Evolutionary conservation across 2,113 vertebrate species (phyloP), one percentile per base, ranked within the genome.

Genomic region (Nothocercus nigrocapillus): DNA sequence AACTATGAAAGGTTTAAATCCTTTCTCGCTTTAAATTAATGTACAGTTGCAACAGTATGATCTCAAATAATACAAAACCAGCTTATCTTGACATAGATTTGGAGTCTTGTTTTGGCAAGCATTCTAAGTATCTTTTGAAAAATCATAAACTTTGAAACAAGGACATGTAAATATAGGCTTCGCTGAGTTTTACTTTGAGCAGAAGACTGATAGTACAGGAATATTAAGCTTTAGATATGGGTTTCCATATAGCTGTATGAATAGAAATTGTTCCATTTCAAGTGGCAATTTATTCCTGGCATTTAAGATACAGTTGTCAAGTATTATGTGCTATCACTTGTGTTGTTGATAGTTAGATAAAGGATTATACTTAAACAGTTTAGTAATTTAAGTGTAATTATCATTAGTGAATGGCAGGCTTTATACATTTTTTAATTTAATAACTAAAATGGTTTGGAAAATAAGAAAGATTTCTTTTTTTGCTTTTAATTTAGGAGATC

Each of bases 91-190:
- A 36, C 24, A 28, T 16, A 63, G 28, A 86, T 82, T 67, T 70
- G 34, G 56, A 90, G 59, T 78, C 63, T 67, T 90, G 59, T 76
- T 88, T 85, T 88, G 44, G 79, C 88, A 81, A 80, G 87, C 28
- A 76, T 13, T n/a, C 61, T 66, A 44, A 20, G 77, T 49, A 81
- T 21, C 25, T 68, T 30, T 22, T 67, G 73, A 93, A 44, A 32
- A 86, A 56, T 80, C 73, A 32, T 0, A 56, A 69, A 25, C 45
- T 83, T 59, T 66, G 68, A 74, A 91, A 81, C 40, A 70, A 68
- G 82, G 83, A 69, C 56, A 70, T 28, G 7, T n/a, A 42, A 53
- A 64, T 85, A 58, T 36, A 68, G 30, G 63, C 75, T 80, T 83
- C 53, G 69, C 36, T 24, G 54, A 42, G 27, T 85, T 79, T 69